phyloP scores from a whole-genome alignment of 53 echinoderm and acorn worm genomes.

The Luidia sarsii region DNA sequence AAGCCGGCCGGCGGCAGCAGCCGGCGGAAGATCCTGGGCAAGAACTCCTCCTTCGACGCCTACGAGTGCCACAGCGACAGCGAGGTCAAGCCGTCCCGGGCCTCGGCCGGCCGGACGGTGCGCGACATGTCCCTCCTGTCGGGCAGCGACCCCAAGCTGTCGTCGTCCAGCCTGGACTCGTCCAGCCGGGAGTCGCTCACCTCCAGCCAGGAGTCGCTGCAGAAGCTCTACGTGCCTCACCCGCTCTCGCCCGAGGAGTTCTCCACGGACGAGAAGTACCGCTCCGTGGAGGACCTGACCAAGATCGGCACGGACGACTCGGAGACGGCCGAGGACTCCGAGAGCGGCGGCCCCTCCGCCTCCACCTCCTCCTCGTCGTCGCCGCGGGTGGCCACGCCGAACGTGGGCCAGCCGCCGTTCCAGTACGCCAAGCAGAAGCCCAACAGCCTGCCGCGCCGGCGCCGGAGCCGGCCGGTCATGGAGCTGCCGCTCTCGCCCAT shows the following conservation, averaged over 20 bases:
- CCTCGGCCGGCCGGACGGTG: slow-evolving; percentile 31
- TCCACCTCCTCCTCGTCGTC: neutral
- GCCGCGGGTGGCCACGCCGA: slow-evolving; percentile 28
- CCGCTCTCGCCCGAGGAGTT: slow-evolving; percentile 49
- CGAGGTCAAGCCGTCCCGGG: slow-evolving; percentile 66
- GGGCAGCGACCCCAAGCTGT: slow-evolving; percentile 40
- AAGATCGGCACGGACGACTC: slow-evolving; percentile 72
- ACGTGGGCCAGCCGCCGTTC: slow-evolving; percentile 61
- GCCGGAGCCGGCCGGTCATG: slow-evolving; percentile 64
- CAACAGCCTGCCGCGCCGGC: slow-evolving; percentile 55
- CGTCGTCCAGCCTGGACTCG: neutral
- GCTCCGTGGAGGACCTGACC: slow-evolving; percentile 92
- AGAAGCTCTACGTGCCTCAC: slow-evolving; percentile 39
- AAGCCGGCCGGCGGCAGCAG: neutral
- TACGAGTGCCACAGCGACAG: slow-evolving; percentile 90
- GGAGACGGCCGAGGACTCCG: slow-evolving; percentile 14
- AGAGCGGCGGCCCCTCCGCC: slow-evolving; percentile 5
- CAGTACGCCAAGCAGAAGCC: slow-evolving; percentile 54
- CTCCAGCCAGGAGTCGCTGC: slow-evolving; percentile 21
- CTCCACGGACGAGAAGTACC: slow-evolving; percentile 73
- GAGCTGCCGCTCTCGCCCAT: slow-evolving; percentile 94
- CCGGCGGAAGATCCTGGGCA: neutral
- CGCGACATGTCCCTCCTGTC: slow-evolving; percentile 9
- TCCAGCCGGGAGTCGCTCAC: slow-evolving; percentile 19
- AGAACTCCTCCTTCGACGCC: slow-evolving; percentile 33